These are phyloP conservation scores for Creontiades dilutus DNA, from an alignment of 2,888 invertebrate genomes.

Conservation along the genomic window DNA sequence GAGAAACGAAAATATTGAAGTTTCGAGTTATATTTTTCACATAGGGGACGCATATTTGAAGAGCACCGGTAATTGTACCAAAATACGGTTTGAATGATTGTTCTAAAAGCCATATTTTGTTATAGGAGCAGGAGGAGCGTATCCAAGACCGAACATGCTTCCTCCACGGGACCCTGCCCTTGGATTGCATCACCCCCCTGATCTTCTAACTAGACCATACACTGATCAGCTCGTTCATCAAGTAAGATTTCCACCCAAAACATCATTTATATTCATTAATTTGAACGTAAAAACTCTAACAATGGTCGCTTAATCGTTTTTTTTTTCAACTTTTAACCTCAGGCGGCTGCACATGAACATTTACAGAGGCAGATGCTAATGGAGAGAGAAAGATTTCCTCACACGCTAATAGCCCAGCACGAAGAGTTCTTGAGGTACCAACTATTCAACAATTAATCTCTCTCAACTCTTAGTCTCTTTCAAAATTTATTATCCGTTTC, in stretches of 20 bases:
- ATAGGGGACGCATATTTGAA: no score
- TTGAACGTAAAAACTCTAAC: no score
- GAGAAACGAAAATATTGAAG: no score
- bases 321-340: constrained; percentile 53
- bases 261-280: no score
- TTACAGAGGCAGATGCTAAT: constrained; percentile 90
- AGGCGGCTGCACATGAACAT: constrained; percentile 87
- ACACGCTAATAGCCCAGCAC: constrained; percentile 84
- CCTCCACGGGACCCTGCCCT: constrained; percentile 83
- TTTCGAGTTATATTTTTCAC: no score
- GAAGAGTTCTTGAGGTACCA: constrained; percentile 84
- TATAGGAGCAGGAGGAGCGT: constrained; percentile 81
- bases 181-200: constrained; percentile 85
- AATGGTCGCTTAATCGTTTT: no score
- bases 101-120: background rate
- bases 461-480: no score
- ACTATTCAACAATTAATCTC: background rate
- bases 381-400: constrained; percentile 88
- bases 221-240: constrained; percentile 89
- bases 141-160: constrained; percentile 83
- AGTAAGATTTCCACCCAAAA: constrained; percentile 78
- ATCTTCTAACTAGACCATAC: constrained; percentile 88
- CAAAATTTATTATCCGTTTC: no score
- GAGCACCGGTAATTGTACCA: no score
- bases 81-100: background rate